phyloP scores from a whole-genome alignment of 2,888 invertebrate species.

The Syritta pipiens region DNA sequence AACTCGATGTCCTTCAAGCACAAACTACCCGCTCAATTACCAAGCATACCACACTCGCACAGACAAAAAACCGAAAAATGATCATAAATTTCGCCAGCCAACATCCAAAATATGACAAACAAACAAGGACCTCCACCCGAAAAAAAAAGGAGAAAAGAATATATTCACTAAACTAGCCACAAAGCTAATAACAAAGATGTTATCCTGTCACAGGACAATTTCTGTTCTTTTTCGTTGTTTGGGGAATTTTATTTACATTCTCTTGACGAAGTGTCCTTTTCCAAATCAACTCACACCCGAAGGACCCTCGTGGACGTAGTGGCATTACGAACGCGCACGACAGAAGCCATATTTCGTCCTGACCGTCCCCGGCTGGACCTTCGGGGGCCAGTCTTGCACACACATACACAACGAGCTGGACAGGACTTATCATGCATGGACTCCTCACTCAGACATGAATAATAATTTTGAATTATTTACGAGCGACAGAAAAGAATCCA shows the following conservation, averaged over 20 bases:
- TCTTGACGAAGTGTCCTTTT: slow-evolving; percentile 62
- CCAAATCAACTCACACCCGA: slow-evolving; percentile 39
- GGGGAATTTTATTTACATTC: slow-evolving; percentile 55
- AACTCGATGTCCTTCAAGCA: slow-evolving; percentile 52
- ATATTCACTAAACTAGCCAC: slow-evolving; percentile 62
- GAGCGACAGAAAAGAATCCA: slow-evolving; percentile 33
- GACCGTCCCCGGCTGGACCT: slow-evolving; percentile 9
- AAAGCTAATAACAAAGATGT: slow-evolving; percentile 69
- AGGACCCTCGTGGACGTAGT: not conserved
- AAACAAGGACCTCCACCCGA: slow-evolving; percentile 46
- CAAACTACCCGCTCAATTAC: slow-evolving; percentile 57
- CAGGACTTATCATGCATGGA: slow-evolving; percentile 11
- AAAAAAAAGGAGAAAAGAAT: slow-evolving; percentile 9
- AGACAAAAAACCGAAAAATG: slow-evolving; percentile 16
- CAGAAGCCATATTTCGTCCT: slow-evolving; percentile 49
- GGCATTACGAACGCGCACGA: slow-evolving; percentile 34
- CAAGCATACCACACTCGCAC: too few relatives aligned
- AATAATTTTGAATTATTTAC: slow-evolving; percentile 68
- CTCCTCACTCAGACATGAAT: slow-evolving; percentile 62
- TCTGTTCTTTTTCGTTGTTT: not conserved
- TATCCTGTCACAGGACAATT: slow-evolving; percentile 62
- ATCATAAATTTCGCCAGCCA: slow-evolving; percentile 67
- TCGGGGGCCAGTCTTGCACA: not conserved
- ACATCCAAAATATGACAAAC: slow-evolving; percentile 65
- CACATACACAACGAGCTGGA: not conserved